phyloP scores from a whole-genome alignment of 1,140 invertebrate genomes.

The Dreissena rostriformis region DNA sequence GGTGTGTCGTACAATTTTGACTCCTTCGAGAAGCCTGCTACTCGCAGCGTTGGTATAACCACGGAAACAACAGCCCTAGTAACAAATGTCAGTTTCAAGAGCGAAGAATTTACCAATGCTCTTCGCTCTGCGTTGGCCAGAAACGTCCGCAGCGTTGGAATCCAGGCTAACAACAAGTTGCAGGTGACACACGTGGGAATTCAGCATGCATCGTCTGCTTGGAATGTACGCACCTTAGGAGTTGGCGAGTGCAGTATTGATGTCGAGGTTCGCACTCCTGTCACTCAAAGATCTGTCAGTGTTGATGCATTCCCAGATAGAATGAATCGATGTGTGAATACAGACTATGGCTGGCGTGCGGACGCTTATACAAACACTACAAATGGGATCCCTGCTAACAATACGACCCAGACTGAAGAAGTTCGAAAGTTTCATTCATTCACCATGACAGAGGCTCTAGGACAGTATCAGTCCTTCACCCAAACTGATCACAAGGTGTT shows the following conservation, averaged over 20 bases:
- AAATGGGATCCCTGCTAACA: constrained; percentile 68
- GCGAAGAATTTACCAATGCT: constrained; percentile 76
- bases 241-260: constrained; percentile 76
- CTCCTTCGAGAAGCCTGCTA: constrained; percentile 72
- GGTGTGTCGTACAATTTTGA: constrained; percentile 76
- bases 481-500: constrained; percentile 76
- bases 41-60: constrained; percentile 74
- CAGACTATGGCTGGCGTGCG: constrained; percentile 74
- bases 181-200: constrained; percentile 61
- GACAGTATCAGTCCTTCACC: constrained; percentile 46
- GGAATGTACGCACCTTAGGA: constrained; percentile 64
- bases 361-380: constrained; percentile 77
- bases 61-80: constrained; percentile 73
- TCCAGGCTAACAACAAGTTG: constrained; percentile 69
- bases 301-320: constrained; percentile 71
- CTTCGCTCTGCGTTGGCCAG: constrained; percentile 74
- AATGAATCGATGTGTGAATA: constrained; percentile 66
- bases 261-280: constrained; percentile 70
- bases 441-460: constrained; percentile 74
- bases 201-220: constrained; percentile 56
- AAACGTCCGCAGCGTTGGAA: constrained; percentile 75
- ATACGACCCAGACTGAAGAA: constrained; percentile 77
- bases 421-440: constrained; percentile 60
- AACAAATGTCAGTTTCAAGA: constrained; percentile 72
- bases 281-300: constrained; percentile 68